A percentile compares a stretch with the other conserved stretches of the same genome.
phyloP scores from a whole-genome alignment of 2,888 invertebrate species.

The Pyrrhia umbra region DNA sequence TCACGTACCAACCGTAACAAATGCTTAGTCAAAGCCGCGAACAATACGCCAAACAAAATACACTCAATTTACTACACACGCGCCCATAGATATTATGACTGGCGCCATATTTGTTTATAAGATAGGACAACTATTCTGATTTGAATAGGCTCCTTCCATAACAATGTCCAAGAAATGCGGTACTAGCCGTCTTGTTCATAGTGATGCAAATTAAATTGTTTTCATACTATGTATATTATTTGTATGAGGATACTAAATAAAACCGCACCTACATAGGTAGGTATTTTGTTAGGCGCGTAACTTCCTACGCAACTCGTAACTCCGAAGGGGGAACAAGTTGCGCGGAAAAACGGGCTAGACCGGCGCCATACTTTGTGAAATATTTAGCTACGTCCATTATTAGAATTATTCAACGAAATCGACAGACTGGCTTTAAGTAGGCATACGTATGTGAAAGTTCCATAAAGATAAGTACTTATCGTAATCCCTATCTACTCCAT shows the following conservation, averaged over 20 bases:
- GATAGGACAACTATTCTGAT: constrained; percentile 15
- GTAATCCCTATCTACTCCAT: background rate
- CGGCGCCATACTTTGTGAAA: constrained; percentile 49
- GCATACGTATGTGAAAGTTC: constrained; percentile 3
- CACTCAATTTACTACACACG: constrained; percentile 8
- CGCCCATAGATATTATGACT: constrained; percentile 12
- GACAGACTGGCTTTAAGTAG: background rate
- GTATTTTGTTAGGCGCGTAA: constrained; percentile 26
- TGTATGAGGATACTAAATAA: constrained; percentile 39
- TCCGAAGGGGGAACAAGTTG: constrained; percentile 36
- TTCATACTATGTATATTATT: constrained; percentile 32
- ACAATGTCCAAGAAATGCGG: constrained; percentile 38
- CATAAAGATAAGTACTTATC: background rate
- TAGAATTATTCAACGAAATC: constrained; percentile 9
- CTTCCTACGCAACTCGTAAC: constrained; percentile 47
- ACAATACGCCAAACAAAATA: background rate
- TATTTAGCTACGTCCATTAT: constrained; percentile 17
- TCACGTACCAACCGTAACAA: too few species aligned
- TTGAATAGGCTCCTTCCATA: constrained; percentile 35
- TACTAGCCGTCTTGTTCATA: constrained; percentile 24
- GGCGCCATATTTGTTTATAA: constrained; percentile 35
- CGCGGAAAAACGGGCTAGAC: constrained; percentile 46
- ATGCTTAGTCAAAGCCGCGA: constrained; percentile 10
- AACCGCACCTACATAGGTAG: constrained; percentile 30
- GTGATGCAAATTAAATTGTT: constrained; percentile 41